Percentiles rank a stretch among this genome's conserved stretches.
Evolutionary conservation across 2,113 vertebrate genomes (phyloP).

Genomic region (Condylura cristata): DNA sequence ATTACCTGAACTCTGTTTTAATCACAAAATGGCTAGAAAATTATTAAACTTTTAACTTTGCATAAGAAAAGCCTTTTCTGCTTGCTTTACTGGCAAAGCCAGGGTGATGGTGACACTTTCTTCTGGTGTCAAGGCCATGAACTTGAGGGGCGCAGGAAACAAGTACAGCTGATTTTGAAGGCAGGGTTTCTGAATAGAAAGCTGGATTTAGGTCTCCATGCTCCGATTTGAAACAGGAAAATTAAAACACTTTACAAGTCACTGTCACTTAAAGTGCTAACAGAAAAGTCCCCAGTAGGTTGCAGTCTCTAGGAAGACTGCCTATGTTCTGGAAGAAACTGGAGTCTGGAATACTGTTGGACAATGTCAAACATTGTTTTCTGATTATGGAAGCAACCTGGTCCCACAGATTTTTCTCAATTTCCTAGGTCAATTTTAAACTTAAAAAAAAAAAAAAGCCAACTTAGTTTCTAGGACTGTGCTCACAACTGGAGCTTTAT

Average conservation of each 20-base stretch:
- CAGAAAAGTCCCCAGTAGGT: neutral
- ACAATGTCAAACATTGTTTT: neutral
- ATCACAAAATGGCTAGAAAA: neutral
- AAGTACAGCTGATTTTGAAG: neutral
- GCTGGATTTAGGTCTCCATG: neutral
- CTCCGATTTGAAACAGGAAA: neutral
- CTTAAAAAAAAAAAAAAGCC: neutral
- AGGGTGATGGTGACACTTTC: neutral
- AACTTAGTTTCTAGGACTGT: neutral
- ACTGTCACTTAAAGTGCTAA: neutral
- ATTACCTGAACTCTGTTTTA: neutral
- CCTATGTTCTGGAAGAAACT: neutral
- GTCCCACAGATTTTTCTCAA: neutral
- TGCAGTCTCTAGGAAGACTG: neutral
- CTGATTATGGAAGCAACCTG: neutral
- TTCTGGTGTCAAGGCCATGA: neutral
- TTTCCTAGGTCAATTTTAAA: neutral
- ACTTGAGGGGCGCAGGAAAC: neutral
- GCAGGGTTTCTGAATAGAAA: neutral
- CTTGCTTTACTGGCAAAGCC: neutral
- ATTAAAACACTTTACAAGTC: neutral
- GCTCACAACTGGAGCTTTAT: neutral
- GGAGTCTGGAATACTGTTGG: neutral
- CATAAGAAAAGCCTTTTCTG: neutral
- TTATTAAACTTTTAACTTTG: conserved; percentile 3